Conservation (phyloP, 1,140 invertebrate species). For the Drosophila tropicalis region DNA sequence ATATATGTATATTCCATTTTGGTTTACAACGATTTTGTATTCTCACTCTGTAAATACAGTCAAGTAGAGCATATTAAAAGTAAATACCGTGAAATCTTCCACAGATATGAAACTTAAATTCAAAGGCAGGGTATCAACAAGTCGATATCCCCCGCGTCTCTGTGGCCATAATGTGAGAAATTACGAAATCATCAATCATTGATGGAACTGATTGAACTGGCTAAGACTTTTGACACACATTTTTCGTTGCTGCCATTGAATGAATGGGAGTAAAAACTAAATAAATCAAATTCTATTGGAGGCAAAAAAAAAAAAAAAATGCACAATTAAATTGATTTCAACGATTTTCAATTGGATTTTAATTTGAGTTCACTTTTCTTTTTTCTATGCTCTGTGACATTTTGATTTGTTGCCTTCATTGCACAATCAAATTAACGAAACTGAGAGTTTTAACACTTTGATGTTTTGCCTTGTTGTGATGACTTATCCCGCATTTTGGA, state of each 20-base stretch:
- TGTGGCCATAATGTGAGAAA: neutral
- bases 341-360: conserved; percentile 4
- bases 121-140: neutral
- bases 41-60: neutral
- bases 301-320: neutral
- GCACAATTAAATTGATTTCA: conserved; percentile 1
- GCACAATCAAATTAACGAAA: conserved; percentile 11
- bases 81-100: too few relatives aligned
- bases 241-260: neutral
- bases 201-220: conserved; percentile 2
- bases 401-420: neutral
- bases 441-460: conserved; percentile 1
- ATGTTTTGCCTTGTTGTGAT: neutral
- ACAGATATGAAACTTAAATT: too few relatives aligned
- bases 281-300: conserved; percentile 3
- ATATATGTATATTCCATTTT: neutral
- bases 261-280: neutral
- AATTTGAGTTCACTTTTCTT: neutral
- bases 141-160: neutral
- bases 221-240: conserved; percentile 13
- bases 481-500: neutral
- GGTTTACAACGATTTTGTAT: neutral
- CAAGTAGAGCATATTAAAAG: neutral
- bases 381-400: neutral
- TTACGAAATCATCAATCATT: conserved; percentile 22